Percentiles rank a stretch among this genome's conserved stretches.
Conservation (phyloP, 2,113 vertebrate genomes). For the Petrocephalus microphthalmus region DNA sequence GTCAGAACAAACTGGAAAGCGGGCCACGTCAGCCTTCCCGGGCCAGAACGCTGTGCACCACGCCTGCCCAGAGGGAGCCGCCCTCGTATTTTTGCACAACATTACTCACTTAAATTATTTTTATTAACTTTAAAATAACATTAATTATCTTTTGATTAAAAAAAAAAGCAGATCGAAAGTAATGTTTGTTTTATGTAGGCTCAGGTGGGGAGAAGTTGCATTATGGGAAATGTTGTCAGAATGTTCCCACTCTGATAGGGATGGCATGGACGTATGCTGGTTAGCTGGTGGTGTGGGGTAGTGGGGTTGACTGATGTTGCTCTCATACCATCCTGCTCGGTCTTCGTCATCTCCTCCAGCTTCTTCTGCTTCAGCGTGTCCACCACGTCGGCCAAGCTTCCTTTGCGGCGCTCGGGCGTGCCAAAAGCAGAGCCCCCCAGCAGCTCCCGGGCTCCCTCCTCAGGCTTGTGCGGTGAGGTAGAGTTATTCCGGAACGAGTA, state of each 20-base stretch:
- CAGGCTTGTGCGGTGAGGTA: constrained; percentile 89
- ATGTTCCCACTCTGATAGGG: neutral
- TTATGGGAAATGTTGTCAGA: neutral
- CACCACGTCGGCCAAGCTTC: constrained; percentile 93
- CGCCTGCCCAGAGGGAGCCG: neutral
- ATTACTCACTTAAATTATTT: constrained; percentile 4
- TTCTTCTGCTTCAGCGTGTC: constrained; percentile 97
- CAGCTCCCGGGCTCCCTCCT: constrained; percentile 78
- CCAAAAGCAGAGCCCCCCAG: constrained; percentile 77
- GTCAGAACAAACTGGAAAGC: constrained; percentile 18
- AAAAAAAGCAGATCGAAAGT: neutral
- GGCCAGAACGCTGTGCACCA: neutral
- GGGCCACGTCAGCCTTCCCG: neutral
- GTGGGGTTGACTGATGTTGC: neutral
- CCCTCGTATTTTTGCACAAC: neutral
- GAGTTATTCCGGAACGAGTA: constrained; percentile 91
- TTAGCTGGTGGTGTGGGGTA: neutral
- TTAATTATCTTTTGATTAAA: neutral
- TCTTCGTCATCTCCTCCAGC: constrained; percentile 91
- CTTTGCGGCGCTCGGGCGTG: constrained; percentile 90
- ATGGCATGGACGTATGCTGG: neutral
- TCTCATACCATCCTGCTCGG: constrained; percentile 84
- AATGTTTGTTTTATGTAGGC: neutral
- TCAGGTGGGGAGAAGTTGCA: neutral
- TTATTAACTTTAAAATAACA: neutral